A percentile compares a stretch with the other conserved stretches of the same genome.
Conservation (phyloP, 2,888 invertebrate genomes). For the Hypsopygia costalis region DNA sequence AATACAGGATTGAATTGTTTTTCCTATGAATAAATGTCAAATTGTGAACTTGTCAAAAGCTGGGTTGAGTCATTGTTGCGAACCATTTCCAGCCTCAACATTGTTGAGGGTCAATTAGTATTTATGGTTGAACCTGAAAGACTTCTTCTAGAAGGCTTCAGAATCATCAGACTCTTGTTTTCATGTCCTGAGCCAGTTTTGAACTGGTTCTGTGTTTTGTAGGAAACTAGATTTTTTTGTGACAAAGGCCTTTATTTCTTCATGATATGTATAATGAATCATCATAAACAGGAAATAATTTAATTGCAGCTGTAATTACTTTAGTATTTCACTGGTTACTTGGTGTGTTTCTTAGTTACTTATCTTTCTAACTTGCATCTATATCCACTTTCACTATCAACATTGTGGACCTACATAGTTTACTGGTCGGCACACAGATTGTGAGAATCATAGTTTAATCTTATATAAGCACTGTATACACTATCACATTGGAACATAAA, state of each 20-base stretch:
- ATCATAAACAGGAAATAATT: constrained; percentile 12
- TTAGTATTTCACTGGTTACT: too few species aligned
- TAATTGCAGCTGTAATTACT: neutral
- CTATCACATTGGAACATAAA: neutral
- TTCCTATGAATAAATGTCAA: constrained; percentile 71
- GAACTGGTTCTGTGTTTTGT: neutral
- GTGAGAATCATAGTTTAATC: neutral
- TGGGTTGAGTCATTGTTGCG: constrained; percentile 77
- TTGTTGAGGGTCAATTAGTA: constrained; percentile 23
- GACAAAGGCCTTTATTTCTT: constrained; percentile 23
- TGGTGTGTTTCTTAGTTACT: too few species aligned
- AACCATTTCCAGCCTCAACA: constrained; percentile 48
- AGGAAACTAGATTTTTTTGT: constrained; percentile 26
- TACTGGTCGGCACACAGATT: neutral
- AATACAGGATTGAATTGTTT: constrained; percentile 58
- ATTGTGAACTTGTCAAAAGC: constrained; percentile 75
- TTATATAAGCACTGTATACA: neutral
- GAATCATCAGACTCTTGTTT: neutral
- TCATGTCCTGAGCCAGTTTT: neutral
- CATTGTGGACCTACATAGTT: neutral
- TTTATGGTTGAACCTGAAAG: neutral
- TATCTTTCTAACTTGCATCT: neutral
- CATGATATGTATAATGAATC: constrained; percentile 15
- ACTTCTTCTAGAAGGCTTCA: neutral
- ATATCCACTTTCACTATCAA: constrained; percentile 2